A percentile compares a stretch with the other conserved stretches of the same genome.
phyloP scores from a whole-genome alignment of 2,113 vertebrate genomes.

The Oreotrochilus melanogaster region DNA sequence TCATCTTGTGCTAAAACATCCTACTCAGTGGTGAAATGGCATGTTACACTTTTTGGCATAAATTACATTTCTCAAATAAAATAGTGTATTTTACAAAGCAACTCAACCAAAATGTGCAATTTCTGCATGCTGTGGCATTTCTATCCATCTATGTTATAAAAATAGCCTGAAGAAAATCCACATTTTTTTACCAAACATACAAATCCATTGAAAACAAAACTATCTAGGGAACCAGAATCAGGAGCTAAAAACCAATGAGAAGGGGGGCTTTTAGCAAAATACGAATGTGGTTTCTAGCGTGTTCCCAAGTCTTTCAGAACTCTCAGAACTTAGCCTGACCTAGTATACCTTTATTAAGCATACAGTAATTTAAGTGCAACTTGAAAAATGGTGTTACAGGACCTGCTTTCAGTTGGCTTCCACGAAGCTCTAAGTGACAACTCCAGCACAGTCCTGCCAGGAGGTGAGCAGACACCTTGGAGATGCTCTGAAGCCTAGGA shows the following conservation, averaged over 20 bases:
- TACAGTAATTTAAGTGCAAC: not conserved
- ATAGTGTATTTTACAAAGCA: constrained; percentile 75
- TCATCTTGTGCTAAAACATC: constrained; percentile 70
- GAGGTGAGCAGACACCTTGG: not conserved
- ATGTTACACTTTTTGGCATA: constrained; percentile 75
- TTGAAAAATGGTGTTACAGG: not conserved
- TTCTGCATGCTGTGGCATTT: constrained; percentile 71
- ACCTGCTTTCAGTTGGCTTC: not conserved
- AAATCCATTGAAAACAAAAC: constrained; percentile 39
- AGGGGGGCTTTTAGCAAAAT: not conserved
- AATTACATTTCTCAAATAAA: constrained; percentile 73
- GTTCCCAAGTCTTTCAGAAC: not conserved
- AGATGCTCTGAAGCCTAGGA: not conserved
- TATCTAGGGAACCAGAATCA: not conserved
- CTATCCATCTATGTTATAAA: constrained; percentile 54
- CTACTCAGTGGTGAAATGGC: constrained; percentile 65
- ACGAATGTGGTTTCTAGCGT: not conserved
- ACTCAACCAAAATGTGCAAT: constrained; percentile 79
- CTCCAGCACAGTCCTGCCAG: not conserved
- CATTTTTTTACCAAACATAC: constrained; percentile 2
- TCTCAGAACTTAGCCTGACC: not conserved
- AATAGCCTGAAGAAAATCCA: constrained; percentile 43
- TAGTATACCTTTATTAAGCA: not conserved
- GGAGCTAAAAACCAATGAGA: not conserved
- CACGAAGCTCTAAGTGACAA: not conserved